Evolutionary conservation across 2,797 vertebrate genomes (phyloP).

Genomic region (Otolemur crassicaudatus): DNA sequence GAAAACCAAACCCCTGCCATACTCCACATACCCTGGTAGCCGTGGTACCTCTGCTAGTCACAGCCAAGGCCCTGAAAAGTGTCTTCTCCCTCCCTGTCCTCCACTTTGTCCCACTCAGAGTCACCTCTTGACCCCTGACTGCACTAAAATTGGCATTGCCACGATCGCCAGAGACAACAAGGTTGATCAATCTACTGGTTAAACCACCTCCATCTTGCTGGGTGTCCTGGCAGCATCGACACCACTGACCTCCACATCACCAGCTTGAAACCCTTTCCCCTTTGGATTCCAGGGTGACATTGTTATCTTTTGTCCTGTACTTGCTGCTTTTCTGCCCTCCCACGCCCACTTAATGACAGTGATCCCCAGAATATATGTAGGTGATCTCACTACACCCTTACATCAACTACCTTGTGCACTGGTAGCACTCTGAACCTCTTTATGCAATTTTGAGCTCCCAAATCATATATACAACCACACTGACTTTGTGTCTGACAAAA

Average conservation of each 20-base stretch:
- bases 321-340: not conserved
- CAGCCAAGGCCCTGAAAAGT: not conserved
- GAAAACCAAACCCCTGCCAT: not conserved
- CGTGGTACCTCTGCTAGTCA: not conserved
- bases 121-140: not conserved
- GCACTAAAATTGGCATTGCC: not conserved
- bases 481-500: not conserved
- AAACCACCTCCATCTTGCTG: not conserved
- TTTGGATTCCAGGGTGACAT: not conserved
- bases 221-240: not conserved
- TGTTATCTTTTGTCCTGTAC: not conserved
- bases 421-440: not conserved
- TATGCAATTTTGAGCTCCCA: not conserved
- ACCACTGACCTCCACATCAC: not conserved
- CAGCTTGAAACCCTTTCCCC: not conserved
- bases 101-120: not conserved
- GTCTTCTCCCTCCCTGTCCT: not conserved
- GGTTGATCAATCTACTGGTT: not conserved
- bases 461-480: not conserved
- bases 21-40: fast-evolving
- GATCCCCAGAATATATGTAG: not conserved
- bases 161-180: not conserved
- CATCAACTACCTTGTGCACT: not conserved
- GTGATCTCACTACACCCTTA: not conserved
- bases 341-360: not conserved